phyloP scores from a whole-genome alignment of 2,888 invertebrate species.

The Athalia cordata region DNA sequence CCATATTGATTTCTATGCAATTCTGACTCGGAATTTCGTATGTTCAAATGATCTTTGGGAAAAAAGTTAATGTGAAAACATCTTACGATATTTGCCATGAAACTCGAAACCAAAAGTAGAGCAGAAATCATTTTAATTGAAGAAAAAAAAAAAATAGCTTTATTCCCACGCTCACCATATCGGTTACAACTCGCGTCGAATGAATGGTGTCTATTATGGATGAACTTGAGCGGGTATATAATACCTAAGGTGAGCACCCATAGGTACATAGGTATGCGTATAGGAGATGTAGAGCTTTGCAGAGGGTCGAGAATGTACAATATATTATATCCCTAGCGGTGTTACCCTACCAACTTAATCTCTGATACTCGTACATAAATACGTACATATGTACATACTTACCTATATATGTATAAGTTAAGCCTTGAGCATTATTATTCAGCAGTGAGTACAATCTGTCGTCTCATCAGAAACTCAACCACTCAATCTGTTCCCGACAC shows the following conservation, averaged over 20 bases:
- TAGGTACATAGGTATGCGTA: not conserved
- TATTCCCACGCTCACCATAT: too few relatives aligned
- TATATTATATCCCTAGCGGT: conserved; percentile 18
- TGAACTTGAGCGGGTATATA: conserved; percentile 1
- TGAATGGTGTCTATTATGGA: conserved; percentile 5
- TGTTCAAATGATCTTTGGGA: too few relatives aligned
- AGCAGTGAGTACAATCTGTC: conserved; percentile 45
- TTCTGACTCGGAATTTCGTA: too few relatives aligned
- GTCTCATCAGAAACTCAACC: conserved; percentile 42
- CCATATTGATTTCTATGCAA: too few relatives aligned
- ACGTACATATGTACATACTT: conserved; percentile 18
- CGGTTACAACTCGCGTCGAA: not conserved
- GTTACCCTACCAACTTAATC: conserved; percentile 42
- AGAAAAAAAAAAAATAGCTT: too few relatives aligned
- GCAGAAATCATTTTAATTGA: too few relatives aligned
- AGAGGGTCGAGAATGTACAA: not conserved
- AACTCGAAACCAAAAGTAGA: too few relatives aligned
- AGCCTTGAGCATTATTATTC: conserved; percentile 47
- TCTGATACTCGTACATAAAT: conserved; percentile 3
- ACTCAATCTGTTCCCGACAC: conserved; percentile 41
- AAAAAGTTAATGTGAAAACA: too few relatives aligned
- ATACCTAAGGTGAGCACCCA: too few relatives aligned
- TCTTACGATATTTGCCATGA: too few relatives aligned
- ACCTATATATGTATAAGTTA: not conserved
- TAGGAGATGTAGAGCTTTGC: conserved; percentile 1